These are phyloP conservation scores for Gambusia holbrooki DNA, from an alignment of 2,113 vertebrate species.

Conservation along the genomic window DNA sequence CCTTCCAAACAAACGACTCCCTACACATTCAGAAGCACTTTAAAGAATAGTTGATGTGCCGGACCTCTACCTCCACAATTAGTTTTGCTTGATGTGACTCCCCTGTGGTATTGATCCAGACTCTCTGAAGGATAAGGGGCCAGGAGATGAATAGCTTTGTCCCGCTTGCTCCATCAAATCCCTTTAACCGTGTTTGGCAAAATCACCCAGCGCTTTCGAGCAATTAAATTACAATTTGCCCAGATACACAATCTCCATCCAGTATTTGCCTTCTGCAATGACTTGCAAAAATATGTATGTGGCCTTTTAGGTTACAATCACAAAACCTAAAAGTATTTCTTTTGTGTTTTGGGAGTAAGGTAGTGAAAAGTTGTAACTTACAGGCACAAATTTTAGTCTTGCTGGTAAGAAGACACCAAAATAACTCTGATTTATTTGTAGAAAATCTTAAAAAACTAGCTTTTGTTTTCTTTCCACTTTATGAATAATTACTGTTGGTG, in stretches of 20 bases:
- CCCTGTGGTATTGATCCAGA: constrained; percentile 57
- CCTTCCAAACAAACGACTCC: constrained; percentile 11
- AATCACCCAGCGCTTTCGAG: constrained; percentile 23
- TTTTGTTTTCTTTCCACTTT: too few relatives aligned
- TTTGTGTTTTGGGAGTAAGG: too few relatives aligned
- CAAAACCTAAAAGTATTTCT: too few relatives aligned
- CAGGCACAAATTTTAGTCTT: neutral
- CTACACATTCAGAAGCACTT: constrained; percentile 54
- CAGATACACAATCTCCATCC: constrained; percentile 20
- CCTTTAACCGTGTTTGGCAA: constrained; percentile 43
- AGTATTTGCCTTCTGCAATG: neutral
- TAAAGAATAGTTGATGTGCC: constrained; percentile 55
- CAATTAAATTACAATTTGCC: constrained; percentile 38
- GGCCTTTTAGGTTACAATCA: neutral
- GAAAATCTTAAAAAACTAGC: too few relatives aligned
- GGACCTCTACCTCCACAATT: constrained; percentile 66
- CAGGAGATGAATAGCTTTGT: constrained; percentile 50
- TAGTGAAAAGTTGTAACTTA: too few relatives aligned
- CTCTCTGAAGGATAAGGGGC: constrained; percentile 29
- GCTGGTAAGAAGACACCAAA: neutral
- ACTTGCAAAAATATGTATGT: neutral
- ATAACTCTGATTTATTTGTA: neutral
- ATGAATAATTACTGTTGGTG: neutral
- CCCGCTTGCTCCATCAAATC: constrained; percentile 25
- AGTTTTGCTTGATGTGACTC: constrained; percentile 66